phyloP scores from a whole-genome alignment of 2,113 vertebrate genomes.

The Lanius ludovicianus region DNA sequence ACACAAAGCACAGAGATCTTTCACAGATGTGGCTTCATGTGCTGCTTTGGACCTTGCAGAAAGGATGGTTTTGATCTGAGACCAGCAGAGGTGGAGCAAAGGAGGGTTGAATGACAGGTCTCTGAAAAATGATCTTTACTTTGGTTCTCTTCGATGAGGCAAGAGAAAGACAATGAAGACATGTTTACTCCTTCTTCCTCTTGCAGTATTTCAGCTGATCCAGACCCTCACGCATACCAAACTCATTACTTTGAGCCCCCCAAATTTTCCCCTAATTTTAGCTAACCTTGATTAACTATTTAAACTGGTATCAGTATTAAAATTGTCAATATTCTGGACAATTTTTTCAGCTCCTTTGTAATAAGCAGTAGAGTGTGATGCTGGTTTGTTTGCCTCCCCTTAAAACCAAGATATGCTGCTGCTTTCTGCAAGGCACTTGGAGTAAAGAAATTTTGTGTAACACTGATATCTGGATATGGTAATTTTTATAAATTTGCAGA shows the following conservation, averaged over 20 bases:
- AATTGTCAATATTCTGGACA: neutral
- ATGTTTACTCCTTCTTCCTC: neutral
- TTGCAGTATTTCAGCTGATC: neutral
- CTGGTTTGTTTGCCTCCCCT: neutral
- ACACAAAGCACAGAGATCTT: neutral
- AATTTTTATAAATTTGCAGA: neutral
- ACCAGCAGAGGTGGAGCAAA: neutral
- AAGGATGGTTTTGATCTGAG: neutral
- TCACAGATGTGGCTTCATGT: neutral
- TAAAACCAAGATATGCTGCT: neutral
- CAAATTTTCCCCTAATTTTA: neutral
- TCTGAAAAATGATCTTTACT: neutral
- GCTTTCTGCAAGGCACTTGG: neutral
- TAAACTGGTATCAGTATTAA: neutral
- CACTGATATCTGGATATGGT: neutral
- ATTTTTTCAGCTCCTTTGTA: neutral
- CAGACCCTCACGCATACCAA: neutral
- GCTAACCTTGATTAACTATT: neutral
- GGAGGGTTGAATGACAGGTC: neutral
- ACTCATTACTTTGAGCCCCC: neutral
- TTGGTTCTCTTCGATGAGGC: neutral
- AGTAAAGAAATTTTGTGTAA: neutral
- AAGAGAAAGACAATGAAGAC: neutral
- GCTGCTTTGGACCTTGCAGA: neutral
- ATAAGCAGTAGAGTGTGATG: neutral